These are phyloP conservation scores for Chloropsis hardwickii DNA, from an alignment of 2,113 vertebrate species.

Conservation along the genomic window DNA sequence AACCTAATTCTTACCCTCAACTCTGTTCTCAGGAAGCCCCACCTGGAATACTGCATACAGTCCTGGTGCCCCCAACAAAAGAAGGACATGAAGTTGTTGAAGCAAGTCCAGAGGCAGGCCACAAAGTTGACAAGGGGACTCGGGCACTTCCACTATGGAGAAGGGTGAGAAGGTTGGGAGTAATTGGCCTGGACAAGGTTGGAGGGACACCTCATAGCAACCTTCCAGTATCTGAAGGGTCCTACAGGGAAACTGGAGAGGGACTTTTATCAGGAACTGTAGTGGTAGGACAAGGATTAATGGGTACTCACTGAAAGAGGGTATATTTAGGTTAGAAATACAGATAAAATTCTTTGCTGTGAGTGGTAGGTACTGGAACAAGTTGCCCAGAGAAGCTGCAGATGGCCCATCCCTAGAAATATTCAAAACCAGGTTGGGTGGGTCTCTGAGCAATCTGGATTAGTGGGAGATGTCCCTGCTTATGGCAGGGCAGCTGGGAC, in stretches of 20 bases:
- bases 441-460: not conserved
- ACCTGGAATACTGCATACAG: not conserved
- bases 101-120: not conserved
- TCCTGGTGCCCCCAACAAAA: not conserved
- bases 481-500: not conserved
- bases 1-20: not conserved
- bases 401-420: not conserved
- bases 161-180: not conserved
- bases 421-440: not conserved
- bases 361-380: not conserved
- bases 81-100: not conserved
- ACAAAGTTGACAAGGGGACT: not conserved
- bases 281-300: not conserved
- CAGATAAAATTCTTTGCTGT: not conserved
- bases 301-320: not conserved
- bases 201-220: not conserved
- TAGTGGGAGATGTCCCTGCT: not conserved
- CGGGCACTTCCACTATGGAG: no score
- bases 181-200: not conserved
- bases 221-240: not conserved
- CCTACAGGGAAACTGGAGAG: not conserved
- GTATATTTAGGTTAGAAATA: not conserved
- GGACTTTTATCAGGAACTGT: not conserved
- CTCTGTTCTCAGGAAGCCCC: not conserved
- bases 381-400: not conserved